phyloP scores from a whole-genome alignment of 2,888 invertebrate genomes.

The Zaprionus obscuricornis region DNA sequence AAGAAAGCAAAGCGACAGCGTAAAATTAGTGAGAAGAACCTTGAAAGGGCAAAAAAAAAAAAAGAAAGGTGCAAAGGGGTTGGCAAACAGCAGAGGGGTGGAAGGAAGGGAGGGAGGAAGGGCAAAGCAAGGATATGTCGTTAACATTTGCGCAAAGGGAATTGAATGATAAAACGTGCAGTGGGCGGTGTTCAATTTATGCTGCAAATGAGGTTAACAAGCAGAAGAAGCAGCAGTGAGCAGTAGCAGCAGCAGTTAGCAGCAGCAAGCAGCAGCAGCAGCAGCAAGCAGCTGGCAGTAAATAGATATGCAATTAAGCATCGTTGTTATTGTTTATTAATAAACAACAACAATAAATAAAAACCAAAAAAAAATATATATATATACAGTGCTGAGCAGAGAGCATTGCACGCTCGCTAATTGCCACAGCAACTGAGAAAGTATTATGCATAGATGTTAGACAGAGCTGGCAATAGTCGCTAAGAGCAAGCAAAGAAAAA shows the following conservation, averaged over 20 bases:
- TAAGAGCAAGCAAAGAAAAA: conserved; percentile 2
- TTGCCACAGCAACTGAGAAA: conserved; percentile 66
- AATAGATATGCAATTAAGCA: conserved; percentile 67
- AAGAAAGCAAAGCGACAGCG: conserved; percentile 22
- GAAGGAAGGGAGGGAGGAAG: not conserved
- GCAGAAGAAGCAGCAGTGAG: no score
- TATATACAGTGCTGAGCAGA: no score
- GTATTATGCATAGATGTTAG: no score
- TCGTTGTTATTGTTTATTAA: conserved; percentile 72
- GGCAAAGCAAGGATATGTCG: not conserved
- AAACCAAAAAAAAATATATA: conserved; percentile 22
- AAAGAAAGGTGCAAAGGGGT: conserved; percentile 2
- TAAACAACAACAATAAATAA: conserved; percentile 60
- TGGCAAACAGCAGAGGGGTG: not conserved
- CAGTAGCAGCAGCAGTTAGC: not conserved
- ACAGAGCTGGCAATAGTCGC: not conserved
- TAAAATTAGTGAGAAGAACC: no score
- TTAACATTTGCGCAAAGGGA: no score
- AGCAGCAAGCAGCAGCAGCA: no score
- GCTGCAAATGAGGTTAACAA: conserved; percentile 43
- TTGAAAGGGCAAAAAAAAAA: conserved; percentile 7
- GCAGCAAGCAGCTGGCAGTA: conserved; percentile 46
- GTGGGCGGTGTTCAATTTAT: not conserved
- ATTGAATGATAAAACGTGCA: no score
- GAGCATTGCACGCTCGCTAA: conserved; percentile 30